Conservation (phyloP, 2,113 vertebrate genomes). For the Cygnus buccinator region DNA sequence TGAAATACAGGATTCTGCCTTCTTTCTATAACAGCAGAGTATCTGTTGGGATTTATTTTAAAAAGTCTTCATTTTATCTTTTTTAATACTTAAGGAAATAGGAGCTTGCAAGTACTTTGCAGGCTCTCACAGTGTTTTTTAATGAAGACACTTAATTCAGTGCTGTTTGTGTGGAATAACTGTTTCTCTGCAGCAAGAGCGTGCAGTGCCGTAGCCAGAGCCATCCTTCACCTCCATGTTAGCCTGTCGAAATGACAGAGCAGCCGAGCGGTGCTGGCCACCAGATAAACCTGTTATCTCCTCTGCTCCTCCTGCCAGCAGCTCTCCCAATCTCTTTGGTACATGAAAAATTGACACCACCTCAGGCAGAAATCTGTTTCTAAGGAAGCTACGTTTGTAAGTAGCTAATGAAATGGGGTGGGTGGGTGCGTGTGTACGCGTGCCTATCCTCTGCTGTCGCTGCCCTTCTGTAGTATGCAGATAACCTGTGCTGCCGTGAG, state of each 20-base stretch:
- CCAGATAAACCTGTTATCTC: constrained; percentile 78
- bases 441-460: background rate
- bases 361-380: constrained; percentile 78
- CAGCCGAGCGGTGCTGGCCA: constrained; percentile 31
- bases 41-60: background rate
- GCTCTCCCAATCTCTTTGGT: constrained; percentile 65
- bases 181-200: background rate
- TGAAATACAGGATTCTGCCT: background rate
- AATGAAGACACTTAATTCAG: background rate
- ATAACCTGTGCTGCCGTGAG: background rate
- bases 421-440: accelerated
- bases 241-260: constrained; percentile 70
- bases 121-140: background rate
- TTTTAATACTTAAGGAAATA: background rate
- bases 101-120: background rate
- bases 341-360: constrained; percentile 77
- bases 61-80: background rate
- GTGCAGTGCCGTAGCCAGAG: background rate
- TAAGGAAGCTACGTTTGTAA: constrained; percentile 74
- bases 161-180: background rate
- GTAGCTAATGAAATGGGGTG: constrained; percentile 60
- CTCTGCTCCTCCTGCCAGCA: constrained; percentile 66
- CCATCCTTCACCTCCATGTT: constrained; percentile 60
- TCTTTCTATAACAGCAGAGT: background rate
- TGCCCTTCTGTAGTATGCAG: background rate